A percentile compares a stretch with the other conserved stretches of the same genome.
Evolutionary conservation across 2,888 invertebrate genomes (phyloP).

Genomic region (Noctua janthe): DNA sequence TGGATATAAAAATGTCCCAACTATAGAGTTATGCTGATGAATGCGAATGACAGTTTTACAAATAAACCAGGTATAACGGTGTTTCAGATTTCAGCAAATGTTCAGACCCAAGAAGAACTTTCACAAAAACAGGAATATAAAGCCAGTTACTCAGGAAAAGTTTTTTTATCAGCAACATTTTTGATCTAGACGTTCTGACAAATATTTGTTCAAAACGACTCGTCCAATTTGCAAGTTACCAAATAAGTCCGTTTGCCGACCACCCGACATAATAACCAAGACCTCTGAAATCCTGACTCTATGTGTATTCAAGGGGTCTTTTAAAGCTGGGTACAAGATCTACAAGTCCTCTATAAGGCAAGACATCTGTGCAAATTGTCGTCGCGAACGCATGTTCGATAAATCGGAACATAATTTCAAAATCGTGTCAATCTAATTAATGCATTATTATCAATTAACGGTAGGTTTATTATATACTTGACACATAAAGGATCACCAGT

Average conservation of each 20-base stretch:
- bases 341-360: conserved; percentile 63
- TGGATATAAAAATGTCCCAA: not conserved
- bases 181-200: conserved; percentile 48
- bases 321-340: conserved; percentile 45
- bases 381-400: conserved; percentile 72
- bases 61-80: not conserved
- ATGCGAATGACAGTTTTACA: not conserved
- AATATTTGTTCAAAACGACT: conserved; percentile 61
- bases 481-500: conserved; percentile 68
- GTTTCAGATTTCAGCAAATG: conserved; percentile 5
- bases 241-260: conserved; percentile 48
- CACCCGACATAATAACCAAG: conserved; percentile 53
- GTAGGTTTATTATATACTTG: conserved; percentile 59
- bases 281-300: conserved; percentile 42
- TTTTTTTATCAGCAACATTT: conserved; percentile 42
- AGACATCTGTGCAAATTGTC: conserved; percentile 67
- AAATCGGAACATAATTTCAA: conserved; percentile 68
- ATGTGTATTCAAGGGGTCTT: conserved; percentile 38
- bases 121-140: conserved; percentile 40
- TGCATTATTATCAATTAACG: conserved; percentile 63
- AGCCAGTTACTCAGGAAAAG: conserved; percentile 38
- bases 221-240: conserved; percentile 65
- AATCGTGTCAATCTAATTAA: conserved; percentile 75
- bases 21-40: not conserved
- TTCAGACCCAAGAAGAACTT: conserved; percentile 37